A percentile compares a stretch with the other conserved stretches of the same genome.
Evolutionary conservation across 2,797 vertebrate genomes (phyloP).

Genomic region (Chloroceryle inda): DNA sequence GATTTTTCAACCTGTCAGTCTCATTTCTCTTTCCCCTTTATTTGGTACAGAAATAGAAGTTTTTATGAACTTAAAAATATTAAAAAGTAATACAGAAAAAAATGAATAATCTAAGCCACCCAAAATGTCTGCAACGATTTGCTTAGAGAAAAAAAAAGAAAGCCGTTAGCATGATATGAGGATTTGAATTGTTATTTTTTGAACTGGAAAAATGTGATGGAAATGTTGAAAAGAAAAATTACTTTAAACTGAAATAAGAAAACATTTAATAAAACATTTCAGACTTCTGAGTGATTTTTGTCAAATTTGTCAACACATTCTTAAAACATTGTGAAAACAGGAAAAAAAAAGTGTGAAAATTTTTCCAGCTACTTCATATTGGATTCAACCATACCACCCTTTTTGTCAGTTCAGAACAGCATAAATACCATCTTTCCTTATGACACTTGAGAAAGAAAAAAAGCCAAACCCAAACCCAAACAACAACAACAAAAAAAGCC

Average conservation of each 20-base stretch:
- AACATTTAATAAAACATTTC: slow-evolving; percentile 56
- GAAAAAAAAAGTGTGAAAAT: slow-evolving; percentile 13
- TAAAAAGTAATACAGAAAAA: too few relatives aligned
- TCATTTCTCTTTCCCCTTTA: not conserved
- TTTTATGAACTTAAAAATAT: not conserved
- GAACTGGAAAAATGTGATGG: not conserved
- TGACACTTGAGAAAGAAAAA: not conserved
- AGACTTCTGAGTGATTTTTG: slow-evolving; percentile 45
- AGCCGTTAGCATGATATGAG: rapidly evolving
- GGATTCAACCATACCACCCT: slow-evolving; percentile 16
- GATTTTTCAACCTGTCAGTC: not conserved
- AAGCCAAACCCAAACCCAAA: too few relatives aligned
- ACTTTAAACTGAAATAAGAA: slow-evolving; percentile 18
- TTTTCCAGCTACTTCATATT: slow-evolving; percentile 26
- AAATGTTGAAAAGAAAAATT: not conserved
- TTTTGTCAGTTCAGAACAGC: slow-evolving; percentile 10
- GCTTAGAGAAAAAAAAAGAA: not conserved
- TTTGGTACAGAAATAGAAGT: not conserved
- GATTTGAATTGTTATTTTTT: not conserved
- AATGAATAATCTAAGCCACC: not conserved
- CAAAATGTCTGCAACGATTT: not conserved
- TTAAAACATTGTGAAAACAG: slow-evolving; percentile 29
- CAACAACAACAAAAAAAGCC: too few relatives aligned
- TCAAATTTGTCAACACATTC: slow-evolving; percentile 61
- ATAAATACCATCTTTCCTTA: not conserved